Conservation (phyloP, 1,140 invertebrate species). For the Orussus abietinus region DNA sequence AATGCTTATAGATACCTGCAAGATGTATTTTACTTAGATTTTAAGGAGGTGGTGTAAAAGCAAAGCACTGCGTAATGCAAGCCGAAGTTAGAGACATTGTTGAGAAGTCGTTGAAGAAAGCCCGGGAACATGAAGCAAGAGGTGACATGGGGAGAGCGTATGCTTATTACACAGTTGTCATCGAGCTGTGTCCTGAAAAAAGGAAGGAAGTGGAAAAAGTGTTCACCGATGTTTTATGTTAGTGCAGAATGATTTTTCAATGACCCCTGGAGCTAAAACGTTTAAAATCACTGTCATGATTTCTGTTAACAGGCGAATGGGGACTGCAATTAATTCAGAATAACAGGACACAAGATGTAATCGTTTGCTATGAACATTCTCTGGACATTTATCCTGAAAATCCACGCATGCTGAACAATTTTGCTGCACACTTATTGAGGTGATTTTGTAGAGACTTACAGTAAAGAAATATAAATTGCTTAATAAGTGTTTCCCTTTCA, state of each 20-base stretch:
- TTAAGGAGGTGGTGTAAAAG: no score
- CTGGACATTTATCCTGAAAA: slow-evolving; percentile 35
- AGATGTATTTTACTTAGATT: no score
- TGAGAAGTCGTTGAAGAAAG: slow-evolving; percentile 33
- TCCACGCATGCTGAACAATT: slow-evolving; percentile 39
- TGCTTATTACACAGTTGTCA: slow-evolving; percentile 41
- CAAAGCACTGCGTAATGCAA: no score
- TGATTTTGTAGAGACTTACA: no score
- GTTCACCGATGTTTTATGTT: slow-evolving; percentile 40
- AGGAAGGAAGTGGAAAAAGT: slow-evolving; percentile 35
- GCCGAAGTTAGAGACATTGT: slow-evolving; percentile 30
- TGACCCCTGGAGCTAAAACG: neutral
- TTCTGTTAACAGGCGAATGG: slow-evolving; percentile 37
- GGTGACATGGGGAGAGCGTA: slow-evolving; percentile 44
- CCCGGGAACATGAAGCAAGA: slow-evolving; percentile 26
- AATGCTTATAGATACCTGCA: no score
- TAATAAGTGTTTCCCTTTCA: no score
- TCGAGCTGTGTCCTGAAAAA: slow-evolving; percentile 36
- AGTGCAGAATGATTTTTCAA: slow-evolving; percentile 4
- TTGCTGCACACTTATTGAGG: slow-evolving; percentile 37
- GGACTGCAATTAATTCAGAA: slow-evolving; percentile 31
- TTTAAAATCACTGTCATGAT: slow-evolving; percentile 5
- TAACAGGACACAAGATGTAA: slow-evolving; percentile 27
- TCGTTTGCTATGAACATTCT: slow-evolving; percentile 33
- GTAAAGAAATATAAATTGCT: no score